Percentiles rank a stretch among this genome's conserved stretches.
phyloP scores from a whole-genome alignment of 2,797 vertebrate species.

The Oreortyx pictus region DNA sequence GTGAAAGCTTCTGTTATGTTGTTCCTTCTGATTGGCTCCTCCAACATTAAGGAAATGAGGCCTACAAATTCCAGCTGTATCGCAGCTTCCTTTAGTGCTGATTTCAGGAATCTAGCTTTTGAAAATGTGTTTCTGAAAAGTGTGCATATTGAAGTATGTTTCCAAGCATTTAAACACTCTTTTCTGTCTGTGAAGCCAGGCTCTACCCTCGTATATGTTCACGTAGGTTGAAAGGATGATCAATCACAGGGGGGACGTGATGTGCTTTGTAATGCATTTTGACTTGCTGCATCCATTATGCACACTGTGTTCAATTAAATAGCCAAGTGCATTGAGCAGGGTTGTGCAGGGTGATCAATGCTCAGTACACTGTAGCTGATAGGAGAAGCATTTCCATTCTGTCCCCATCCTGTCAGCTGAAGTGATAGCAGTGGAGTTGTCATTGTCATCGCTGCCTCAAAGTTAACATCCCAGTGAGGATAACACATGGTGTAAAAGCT shows the following conservation, averaged over 20 bases:
- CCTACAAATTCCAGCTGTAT: background rate
- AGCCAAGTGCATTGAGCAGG: background rate
- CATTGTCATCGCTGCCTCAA: background rate
- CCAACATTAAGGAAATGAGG: background rate
- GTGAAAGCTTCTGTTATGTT: conserved; percentile 22
- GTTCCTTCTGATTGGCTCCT: background rate
- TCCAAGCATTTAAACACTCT: background rate
- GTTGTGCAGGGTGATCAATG: background rate
- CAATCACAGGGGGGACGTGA: rapidly evolving
- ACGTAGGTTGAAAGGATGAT: background rate
- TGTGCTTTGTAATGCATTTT: rapidly evolving
- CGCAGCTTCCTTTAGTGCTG: background rate
- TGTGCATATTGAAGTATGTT: background rate
- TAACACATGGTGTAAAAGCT: background rate
- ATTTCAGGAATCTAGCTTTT: background rate
- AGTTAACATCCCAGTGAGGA: background rate
- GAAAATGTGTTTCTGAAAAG: background rate
- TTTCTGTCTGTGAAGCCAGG: background rate
- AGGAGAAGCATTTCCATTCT: conserved; percentile 10
- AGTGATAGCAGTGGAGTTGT: background rate
- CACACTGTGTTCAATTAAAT: rapidly evolving
- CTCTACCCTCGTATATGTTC: background rate
- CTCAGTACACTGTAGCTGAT: background rate
- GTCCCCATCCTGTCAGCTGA: rapidly evolving
- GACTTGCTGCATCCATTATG: background rate